A percentile compares a stretch with the other conserved stretches of the same genome.
These are phyloP conservation scores for Adoxophyes honmai DNA, from an alignment of 1,140 invertebrate species.

Conservation along the genomic window DNA sequence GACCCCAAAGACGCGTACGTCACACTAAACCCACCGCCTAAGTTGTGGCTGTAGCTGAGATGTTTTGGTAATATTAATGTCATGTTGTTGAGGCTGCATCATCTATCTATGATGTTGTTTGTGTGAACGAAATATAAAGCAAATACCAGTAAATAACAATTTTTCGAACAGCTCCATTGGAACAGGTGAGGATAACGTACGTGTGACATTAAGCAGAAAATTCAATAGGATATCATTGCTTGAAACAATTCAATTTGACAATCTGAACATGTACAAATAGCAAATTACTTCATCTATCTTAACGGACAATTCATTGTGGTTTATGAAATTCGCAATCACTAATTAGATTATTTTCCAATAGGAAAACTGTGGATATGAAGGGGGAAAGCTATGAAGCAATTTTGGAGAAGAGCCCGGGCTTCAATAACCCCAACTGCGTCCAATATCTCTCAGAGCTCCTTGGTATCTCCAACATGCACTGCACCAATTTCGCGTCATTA, in stretches of 20 bases:
- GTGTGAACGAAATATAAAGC: slow-evolving; percentile 62
- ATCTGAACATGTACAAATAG: slow-evolving; percentile 37
- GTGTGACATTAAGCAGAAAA: slow-evolving; percentile 63
- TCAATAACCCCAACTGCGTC: slow-evolving; percentile 94
- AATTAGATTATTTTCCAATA: slow-evolving; percentile 73
- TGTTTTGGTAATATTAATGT: slow-evolving; percentile 68
- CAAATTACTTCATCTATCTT: slow-evolving; percentile 36
- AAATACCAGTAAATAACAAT: slow-evolving; percentile 69
- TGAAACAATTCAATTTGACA: slow-evolving; percentile 37
- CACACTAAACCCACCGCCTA: slow-evolving; percentile 38
- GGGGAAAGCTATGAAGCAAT: slow-evolving; percentile 90
- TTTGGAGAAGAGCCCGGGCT: slow-evolving; percentile 89
- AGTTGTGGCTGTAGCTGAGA: slow-evolving; percentile 64
- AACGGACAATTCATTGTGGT: slow-evolving; percentile 31
- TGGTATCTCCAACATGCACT: slow-evolving; percentile 83
- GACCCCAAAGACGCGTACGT: slow-evolving; percentile 50
- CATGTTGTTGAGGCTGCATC: slow-evolving; percentile 66
- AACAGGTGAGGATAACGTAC: slow-evolving; percentile 73
- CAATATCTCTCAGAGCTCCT: slow-evolving; percentile 86
- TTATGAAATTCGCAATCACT: slow-evolving; percentile 15
- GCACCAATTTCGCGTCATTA: slow-evolving; percentile 86
- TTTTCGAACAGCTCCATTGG: slow-evolving; percentile 74
- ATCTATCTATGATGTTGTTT: slow-evolving; percentile 69
- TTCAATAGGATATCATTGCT: slow-evolving; percentile 52
- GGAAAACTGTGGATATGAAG: slow-evolving; percentile 88